phyloP scores from a whole-genome alignment of 2,113 vertebrate genomes.

The Eidolon helvum region DNA sequence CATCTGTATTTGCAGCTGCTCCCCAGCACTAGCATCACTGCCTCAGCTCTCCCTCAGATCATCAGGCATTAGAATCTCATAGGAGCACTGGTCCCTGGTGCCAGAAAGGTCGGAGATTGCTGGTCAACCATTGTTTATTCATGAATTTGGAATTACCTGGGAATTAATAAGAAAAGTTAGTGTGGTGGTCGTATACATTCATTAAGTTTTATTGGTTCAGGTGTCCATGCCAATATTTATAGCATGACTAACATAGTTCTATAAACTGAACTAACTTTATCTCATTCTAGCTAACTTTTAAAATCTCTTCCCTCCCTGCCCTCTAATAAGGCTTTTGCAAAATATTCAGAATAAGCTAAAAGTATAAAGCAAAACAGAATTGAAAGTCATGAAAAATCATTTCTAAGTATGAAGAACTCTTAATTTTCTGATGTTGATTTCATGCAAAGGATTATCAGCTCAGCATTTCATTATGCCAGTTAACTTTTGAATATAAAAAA shows the following conservation, averaged over 20 bases:
- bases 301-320: background rate
- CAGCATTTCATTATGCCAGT: background rate
- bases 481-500: background rate
- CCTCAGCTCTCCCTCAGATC: too few relatives aligned
- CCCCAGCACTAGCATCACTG: too few relatives aligned
- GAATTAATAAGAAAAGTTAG: constrained; percentile 7
- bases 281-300: background rate
- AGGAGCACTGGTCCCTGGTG: too few relatives aligned
- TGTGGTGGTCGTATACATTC: background rate
- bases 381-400: background rate
- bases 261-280: background rate
- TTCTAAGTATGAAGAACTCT: constrained; percentile 10
- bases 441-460: background rate
- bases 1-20: too few relatives aligned
- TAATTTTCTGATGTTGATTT: constrained; percentile 37
- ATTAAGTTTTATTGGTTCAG: background rate
- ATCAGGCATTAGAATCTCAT: too few relatives aligned
- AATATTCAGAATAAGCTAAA: constrained; percentile 23
- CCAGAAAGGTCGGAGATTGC: too few relatives aligned
- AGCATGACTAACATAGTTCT: background rate
- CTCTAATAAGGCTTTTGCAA: background rate
- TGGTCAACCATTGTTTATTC: background rate
- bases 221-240: background rate
- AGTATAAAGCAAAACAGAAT: background rate
- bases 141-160: constrained; percentile 35